Base-by-base conservation (phyloP, 2,113 vertebrate genomes). In the Globicephala melas region DNA sequence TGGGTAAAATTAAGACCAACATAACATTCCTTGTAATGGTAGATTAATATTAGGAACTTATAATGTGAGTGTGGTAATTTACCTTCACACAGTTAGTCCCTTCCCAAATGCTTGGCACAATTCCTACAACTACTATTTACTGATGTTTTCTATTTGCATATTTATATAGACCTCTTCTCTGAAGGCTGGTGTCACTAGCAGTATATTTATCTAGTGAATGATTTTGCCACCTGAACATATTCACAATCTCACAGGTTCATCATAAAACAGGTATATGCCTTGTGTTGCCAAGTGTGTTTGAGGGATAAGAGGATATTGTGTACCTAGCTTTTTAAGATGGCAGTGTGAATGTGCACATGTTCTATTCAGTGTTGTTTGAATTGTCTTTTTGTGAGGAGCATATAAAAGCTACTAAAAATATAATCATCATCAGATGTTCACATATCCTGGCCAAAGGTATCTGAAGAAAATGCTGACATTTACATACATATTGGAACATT, bases 401-500 rank as follows among this genome's bases (percentile, higher is more conserved):
- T 76, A 77, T 80, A 53, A 92, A 95, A 95, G 33, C 18, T 41
- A 50, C 31, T 73, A 33, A 41, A 74, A 88, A 94, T 79, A 63
- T 50, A 93, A 89, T 68, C 25, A 74, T 44, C 71, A 53, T 95
- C 79, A 88, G 33, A 44, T 58, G 44, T 68, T 77, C 33, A 73
- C 50, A 76, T 70, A 92, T 47, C 38, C 50, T 71, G 8, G 23
- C 4, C 18, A 88, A 44, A 89, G 15, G 6, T 65, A 92, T 92
- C 77, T 92, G 21, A 21, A 89, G 36, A 60, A 94, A 87, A 92
- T 55, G 20, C 93, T 87, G 63, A 76, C 68, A 77, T 83, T 95
- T 96, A 65, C 20, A 81, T 84, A 65, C 38, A 90, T 63, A 92
- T 8, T 84, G 14, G 25, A 96, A 68, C 9, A 71, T 76, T 93